These are phyloP conservation scores for Caradrina clavipalpis DNA, from an alignment of 2,888 invertebrate genomes.

Conservation along the genomic window DNA sequence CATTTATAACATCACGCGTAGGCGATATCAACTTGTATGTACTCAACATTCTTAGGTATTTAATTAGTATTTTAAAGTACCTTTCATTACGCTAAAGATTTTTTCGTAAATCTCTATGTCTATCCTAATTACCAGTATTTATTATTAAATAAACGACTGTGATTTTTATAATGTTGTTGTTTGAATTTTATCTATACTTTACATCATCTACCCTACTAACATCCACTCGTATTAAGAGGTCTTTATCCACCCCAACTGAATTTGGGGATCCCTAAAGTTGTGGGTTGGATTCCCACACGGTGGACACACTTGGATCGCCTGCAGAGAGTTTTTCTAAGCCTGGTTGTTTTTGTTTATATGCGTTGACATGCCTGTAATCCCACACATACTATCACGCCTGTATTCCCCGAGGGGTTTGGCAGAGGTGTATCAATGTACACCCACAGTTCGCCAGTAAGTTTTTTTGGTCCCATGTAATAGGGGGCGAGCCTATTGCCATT, in stretches of 20 bases:
- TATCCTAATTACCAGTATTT: conserved; percentile 89
- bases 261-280: too few species aligned
- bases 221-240: background rate
- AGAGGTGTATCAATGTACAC: too few species aligned
- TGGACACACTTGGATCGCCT: too few species aligned
- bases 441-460: too few species aligned
- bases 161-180: conserved; percentile 84
- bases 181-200: conserved; percentile 49
- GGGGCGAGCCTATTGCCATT: too few species aligned
- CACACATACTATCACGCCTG: too few species aligned
- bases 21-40: conserved; percentile 74
- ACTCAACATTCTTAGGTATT: conserved; percentile 82
- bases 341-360: too few species aligned
- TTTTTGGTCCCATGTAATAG: too few species aligned
- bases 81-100: conserved; percentile 85
- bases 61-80: conserved; percentile 80
- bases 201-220: background rate
- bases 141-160: conserved; percentile 90
- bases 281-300: too few species aligned
- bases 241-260: background rate
- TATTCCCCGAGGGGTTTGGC: too few species aligned
- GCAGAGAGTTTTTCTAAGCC: too few species aligned
- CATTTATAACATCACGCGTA: conserved; percentile 67
- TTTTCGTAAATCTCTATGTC: conserved; percentile 88
- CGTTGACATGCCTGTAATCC: too few species aligned